phyloP scores from a whole-genome alignment of 2,113 vertebrate genomes.

The Falcunculus frontatus region DNA sequence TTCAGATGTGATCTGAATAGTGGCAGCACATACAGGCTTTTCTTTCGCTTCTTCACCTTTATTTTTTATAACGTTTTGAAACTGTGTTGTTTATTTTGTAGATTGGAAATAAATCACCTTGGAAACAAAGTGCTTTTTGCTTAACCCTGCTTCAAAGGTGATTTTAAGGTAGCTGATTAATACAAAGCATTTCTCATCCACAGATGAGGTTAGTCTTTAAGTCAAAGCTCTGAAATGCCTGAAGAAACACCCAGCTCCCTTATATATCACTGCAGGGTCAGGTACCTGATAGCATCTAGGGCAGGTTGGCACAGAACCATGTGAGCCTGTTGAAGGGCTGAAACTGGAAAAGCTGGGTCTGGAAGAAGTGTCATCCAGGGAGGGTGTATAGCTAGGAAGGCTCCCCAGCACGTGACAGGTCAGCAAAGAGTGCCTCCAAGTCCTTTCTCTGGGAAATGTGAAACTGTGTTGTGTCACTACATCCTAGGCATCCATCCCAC shows the following conservation, averaged over 20 bases:
- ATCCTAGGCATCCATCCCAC: background rate
- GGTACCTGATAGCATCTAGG: background rate
- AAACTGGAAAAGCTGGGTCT: background rate
- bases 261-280: background rate
- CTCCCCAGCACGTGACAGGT: background rate
- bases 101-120: background rate
- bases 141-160: background rate
- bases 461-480: background rate
- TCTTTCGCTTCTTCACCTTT: background rate
- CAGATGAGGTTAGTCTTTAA: background rate
- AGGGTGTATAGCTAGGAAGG: background rate
- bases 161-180: background rate
- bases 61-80: background rate
- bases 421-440: rapidly evolving
- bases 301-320: rapidly evolving
- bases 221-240: background rate
- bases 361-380: background rate
- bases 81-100: background rate
- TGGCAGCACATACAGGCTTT: background rate
- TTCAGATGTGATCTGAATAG: background rate
- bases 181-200: background rate
- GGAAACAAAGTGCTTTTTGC: background rate
- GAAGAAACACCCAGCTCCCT: background rate
- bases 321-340: background rate
- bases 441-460: background rate